These are phyloP conservation scores for Myxocyprinus asiaticus DNA, from an alignment of 2,113 vertebrate species.

Conservation along the genomic window DNA sequence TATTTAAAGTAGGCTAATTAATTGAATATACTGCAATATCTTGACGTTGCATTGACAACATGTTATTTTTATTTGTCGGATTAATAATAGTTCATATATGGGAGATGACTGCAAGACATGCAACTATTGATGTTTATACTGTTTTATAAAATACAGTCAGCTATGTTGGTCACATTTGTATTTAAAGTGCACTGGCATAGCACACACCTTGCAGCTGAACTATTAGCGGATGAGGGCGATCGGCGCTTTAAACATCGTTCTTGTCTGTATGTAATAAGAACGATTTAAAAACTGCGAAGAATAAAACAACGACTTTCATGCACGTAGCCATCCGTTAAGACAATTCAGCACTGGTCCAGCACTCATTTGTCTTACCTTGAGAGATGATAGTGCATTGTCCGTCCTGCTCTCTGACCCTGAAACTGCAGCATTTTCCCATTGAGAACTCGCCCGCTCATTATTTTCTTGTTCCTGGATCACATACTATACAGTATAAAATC, in stretches of 20 bases:
- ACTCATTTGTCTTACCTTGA: conserved; percentile 72
- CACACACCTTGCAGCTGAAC: not conserved
- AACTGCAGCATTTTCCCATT: conserved; percentile 78
- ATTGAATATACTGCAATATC: not conserved
- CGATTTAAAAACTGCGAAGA: too few relatives aligned
- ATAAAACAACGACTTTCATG: not conserved
- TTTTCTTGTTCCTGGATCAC: conserved; percentile 65
- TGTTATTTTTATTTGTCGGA: not conserved
- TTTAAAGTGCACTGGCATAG: not conserved
- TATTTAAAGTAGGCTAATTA: not conserved
- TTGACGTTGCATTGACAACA: not conserved
- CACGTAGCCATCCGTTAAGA: not conserved
- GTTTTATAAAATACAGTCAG: not conserved
- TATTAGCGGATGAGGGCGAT: not conserved
- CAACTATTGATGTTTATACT: not conserved
- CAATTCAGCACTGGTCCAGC: not conserved
- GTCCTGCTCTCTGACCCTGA: conserved; percentile 72
- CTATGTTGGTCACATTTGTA: not conserved
- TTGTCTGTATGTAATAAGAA: too few relatives aligned
- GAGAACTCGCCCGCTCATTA: conserved; percentile 77
- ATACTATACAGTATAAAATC: conserved; percentile 51
- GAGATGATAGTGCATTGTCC: conserved; percentile 76
- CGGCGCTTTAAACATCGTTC: not conserved
- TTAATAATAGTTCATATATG: not conserved
- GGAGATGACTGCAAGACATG: not conserved